Conservation (phyloP, 2,888 invertebrate genomes). For the Euspilapteryx auroguttella region DNA sequence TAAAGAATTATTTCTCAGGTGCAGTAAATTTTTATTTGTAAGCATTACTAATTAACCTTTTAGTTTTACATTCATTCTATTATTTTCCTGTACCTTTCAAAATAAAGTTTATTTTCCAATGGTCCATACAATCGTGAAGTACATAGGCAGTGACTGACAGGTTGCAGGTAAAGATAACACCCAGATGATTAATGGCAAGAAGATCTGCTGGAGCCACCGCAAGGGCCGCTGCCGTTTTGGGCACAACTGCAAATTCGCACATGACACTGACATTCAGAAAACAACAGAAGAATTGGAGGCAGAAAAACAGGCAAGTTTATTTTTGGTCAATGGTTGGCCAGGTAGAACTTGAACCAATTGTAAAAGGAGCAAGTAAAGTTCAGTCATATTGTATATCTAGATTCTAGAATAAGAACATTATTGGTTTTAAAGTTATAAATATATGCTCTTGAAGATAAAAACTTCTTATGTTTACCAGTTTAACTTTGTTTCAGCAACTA, state of each 20-base stretch:
- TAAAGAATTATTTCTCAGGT: too few species aligned
- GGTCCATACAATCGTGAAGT: slow-evolving; percentile 49
- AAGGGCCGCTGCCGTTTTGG: slow-evolving; percentile 90
- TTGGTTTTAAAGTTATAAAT: background rate
- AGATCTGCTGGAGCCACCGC: slow-evolving; percentile 91
- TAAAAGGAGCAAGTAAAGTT: background rate
- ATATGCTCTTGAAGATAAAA: background rate
- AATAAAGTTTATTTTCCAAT: too few species aligned
- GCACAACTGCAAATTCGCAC: slow-evolving; percentile 89
- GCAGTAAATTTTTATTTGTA: too few species aligned
- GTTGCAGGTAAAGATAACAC: slow-evolving; percentile 69
- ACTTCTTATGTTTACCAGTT: background rate
- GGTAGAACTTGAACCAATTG: too few species aligned
- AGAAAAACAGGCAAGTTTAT: slow-evolving; percentile 42
- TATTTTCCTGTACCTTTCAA: too few species aligned
- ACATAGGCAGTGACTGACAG: slow-evolving; percentile 59
- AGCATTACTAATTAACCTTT: too few species aligned
- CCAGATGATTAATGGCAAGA: slow-evolving; percentile 82
- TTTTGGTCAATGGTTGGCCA: too few species aligned
- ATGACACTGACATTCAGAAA: slow-evolving; percentile 82
- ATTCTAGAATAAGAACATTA: background rate
- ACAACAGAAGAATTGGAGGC: slow-evolving; percentile 59
- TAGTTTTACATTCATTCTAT: too few species aligned
- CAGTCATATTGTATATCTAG: background rate
- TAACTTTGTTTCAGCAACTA: too few species aligned